phyloP scores from a whole-genome alignment of 2,888 invertebrate species.

The Agrenia bidenticulata region DNA sequence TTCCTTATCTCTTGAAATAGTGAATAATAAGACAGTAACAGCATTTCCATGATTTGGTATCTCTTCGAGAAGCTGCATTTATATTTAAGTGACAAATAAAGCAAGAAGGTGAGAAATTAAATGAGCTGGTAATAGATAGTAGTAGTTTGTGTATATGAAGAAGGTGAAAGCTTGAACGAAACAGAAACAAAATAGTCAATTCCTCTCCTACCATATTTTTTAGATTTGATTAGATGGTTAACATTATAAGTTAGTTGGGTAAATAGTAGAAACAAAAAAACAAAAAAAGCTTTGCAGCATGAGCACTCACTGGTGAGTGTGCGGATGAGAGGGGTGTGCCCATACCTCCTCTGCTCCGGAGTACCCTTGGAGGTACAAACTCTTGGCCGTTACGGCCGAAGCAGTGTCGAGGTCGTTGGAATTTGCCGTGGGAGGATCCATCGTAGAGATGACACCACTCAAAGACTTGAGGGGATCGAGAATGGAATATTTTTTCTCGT shows the following conservation, averaged over 20 bases:
- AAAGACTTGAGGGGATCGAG: conserved; percentile 44
- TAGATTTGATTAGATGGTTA: background rate
- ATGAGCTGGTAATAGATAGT: too few relatives aligned
- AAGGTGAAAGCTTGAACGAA: too few relatives aligned
- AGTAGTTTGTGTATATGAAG: too few relatives aligned
- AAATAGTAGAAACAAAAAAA: conserved; percentile 24
- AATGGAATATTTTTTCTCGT: conserved; percentile 30
- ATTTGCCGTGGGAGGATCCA: conserved; percentile 19
- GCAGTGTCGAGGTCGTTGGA: conserved; percentile 31
- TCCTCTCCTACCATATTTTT: too few relatives aligned
- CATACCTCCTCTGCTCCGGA: conserved; percentile 32
- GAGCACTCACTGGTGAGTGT: conserved; percentile 26
- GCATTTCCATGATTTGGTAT: too few relatives aligned
- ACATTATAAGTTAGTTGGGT: background rate
- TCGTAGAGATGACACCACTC: conserved; percentile 32
- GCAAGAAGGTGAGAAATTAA: too few relatives aligned
- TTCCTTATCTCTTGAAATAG: too few relatives aligned
- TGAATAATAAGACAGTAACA: too few relatives aligned
- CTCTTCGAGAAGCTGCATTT: too few relatives aligned
- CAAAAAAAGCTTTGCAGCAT: conserved; percentile 22
- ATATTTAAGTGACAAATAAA: too few relatives aligned
- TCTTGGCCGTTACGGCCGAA: conserved; percentile 28
- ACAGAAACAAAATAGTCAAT: too few relatives aligned
- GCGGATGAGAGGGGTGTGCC: conserved; percentile 26
- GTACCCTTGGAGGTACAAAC: conserved; percentile 30